phyloP scores from a whole-genome alignment of 2,888 invertebrate species.

The Lithophane ornitopus region DNA sequence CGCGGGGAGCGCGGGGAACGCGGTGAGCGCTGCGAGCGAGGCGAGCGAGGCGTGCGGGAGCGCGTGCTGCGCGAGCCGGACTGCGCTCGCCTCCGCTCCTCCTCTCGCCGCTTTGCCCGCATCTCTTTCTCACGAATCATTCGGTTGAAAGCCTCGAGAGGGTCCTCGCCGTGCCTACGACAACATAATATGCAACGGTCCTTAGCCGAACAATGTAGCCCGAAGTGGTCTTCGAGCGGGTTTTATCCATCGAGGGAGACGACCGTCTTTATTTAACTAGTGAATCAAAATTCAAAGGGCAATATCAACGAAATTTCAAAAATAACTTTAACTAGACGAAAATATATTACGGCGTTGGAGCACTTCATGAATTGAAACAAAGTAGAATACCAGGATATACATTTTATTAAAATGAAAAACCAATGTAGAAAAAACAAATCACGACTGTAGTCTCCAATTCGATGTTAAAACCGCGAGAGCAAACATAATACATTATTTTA shows the following conservation, averaged over 20 bases:
- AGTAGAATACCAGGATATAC: slow-evolving; percentile 30
- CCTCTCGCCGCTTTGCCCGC: slow-evolving; percentile 91
- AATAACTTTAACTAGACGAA: slow-evolving; percentile 18
- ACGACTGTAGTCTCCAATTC: slow-evolving; percentile 62
- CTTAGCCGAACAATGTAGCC: slow-evolving; percentile 49
- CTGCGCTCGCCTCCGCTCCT: slow-evolving; percentile 90
- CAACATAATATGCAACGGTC: slow-evolving; percentile 71
- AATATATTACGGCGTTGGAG: slow-evolving; percentile 20
- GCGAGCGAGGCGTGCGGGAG: slow-evolving; percentile 84
- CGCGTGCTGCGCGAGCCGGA: slow-evolving; percentile 84
- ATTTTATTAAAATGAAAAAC: slow-evolving; percentile 42
- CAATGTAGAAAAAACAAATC: slow-evolving; percentile 40
- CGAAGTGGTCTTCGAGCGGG: slow-evolving; percentile 28
- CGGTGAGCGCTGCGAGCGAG: slow-evolving; percentile 75
- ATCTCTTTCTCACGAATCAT: slow-evolving; percentile 96
- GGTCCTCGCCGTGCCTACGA: slow-evolving; percentile 94
- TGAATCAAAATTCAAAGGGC: slow-evolving; percentile 35
- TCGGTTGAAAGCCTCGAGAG: slow-evolving; percentile 96
- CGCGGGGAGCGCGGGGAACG: slow-evolving; percentile 66
- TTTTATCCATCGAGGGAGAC: slow-evolving; percentile 66
- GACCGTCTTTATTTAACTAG: slow-evolving; percentile 51
- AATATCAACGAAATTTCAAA: slow-evolving; percentile 32
- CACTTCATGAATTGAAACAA: slow-evolving; percentile 36
- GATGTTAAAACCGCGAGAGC: slow-evolving; percentile 59
- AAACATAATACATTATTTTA: slow-evolving; percentile 21